Percentiles rank a stretch among this genome's conserved stretches.
phyloP scores from a whole-genome alignment of 2,113 vertebrate species.

The Zosterops hypoxanthus region DNA sequence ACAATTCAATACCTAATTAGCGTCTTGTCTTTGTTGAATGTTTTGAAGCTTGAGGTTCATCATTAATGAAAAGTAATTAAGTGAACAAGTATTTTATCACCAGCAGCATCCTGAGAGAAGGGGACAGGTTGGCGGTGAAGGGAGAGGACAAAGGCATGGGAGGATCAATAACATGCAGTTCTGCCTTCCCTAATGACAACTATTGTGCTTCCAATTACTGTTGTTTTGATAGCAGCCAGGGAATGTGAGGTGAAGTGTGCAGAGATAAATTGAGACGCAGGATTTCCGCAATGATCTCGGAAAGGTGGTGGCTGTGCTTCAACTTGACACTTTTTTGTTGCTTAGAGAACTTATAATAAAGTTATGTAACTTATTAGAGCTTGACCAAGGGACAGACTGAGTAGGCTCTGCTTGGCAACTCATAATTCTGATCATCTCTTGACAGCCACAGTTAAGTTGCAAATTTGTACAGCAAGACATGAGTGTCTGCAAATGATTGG shows the following conservation, averaged over 20 bases:
- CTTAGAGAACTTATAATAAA: neutral
- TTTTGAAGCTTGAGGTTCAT: conserved; percentile 19
- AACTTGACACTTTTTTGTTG: neutral
- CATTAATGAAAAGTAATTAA: conserved; percentile 54
- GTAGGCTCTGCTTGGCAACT: neutral
- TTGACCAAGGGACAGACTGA: neutral
- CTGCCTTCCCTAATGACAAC: neutral
- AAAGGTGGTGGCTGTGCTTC: neutral
- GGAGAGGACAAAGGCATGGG: neutral
- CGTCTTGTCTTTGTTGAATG: neutral
- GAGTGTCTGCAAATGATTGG: neutral
- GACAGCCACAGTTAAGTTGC: neutral
- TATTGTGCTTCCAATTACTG: neutral
- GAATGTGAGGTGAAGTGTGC: neutral
- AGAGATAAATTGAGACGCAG: neutral
- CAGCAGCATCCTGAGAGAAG: neutral
- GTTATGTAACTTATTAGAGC: neutral
- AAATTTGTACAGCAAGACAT: neutral
- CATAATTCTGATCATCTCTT: neutral
- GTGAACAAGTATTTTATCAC: conserved; percentile 30
- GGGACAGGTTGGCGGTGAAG: neutral
- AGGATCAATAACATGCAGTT: conserved; percentile 29
- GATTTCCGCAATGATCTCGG: neutral
- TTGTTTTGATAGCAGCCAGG: neutral
- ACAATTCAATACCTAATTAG: conserved; percentile 27